phyloP scores from a whole-genome alignment of 1,140 invertebrate genomes.

The Anastatus disparis region DNA sequence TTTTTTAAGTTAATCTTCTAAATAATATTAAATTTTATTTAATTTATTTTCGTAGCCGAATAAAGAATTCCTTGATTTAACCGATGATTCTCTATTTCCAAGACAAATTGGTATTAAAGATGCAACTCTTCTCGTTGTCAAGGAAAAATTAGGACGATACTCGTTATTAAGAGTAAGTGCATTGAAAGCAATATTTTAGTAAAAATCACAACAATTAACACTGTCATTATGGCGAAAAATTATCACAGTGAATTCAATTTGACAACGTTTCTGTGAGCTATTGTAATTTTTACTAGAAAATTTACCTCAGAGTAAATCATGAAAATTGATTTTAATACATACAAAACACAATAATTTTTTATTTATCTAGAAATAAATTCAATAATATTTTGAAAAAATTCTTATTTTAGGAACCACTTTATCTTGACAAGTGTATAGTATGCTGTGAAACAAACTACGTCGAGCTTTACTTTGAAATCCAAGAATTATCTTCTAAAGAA shows the following conservation, averaged over 20 bases:
- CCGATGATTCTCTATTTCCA: slow-evolving; percentile 69
- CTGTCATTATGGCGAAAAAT: too few relatives aligned
- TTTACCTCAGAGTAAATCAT: too few relatives aligned
- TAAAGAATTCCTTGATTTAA: slow-evolving; percentile 58
- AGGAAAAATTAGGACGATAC: slow-evolving; percentile 90
- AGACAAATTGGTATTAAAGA: slow-evolving; percentile 81
- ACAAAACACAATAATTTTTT: too few relatives aligned
- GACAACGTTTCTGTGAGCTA: too few relatives aligned
- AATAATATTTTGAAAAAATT: too few relatives aligned
- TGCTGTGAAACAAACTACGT: slow-evolving; percentile 87
- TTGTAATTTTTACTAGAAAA: too few relatives aligned
- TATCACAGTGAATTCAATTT: too few relatives aligned
- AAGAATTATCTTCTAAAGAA: slow-evolving; percentile 92
- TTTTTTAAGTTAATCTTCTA: too few relatives aligned
- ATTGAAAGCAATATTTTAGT: too few relatives aligned
- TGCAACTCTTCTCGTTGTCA: slow-evolving; percentile 86
- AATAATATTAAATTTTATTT: slow-evolving; percentile 18
- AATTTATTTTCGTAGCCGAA: slow-evolving; percentile 66
- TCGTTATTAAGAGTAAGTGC: slow-evolving; percentile 80
- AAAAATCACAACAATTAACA: too few relatives aligned
- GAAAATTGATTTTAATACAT: not conserved
- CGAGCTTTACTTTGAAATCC: slow-evolving; percentile 95
- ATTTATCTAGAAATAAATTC: too few relatives aligned
- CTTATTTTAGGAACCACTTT: slow-evolving; percentile 80
- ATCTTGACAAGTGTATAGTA: slow-evolving; percentile 89